A percentile compares a stretch with the other conserved stretches of the same genome.
These are phyloP conservation scores for Hypotaenidia philippensis DNA, from an alignment of 2,797 vertebrate species.

Conservation along the genomic window DNA sequence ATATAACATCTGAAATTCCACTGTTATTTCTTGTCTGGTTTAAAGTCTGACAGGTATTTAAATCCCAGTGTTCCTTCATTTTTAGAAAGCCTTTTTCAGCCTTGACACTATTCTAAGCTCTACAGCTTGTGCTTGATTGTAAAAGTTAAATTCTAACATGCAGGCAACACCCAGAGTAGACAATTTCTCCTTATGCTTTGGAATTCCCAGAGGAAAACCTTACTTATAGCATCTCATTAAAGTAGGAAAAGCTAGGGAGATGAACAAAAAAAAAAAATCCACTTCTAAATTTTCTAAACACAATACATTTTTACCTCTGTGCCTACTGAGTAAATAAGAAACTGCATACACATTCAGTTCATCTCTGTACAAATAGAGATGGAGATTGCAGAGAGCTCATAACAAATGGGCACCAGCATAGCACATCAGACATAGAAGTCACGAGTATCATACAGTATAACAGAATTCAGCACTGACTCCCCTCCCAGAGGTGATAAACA, in stretches of 20 bases:
- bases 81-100: neutral
- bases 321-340: neutral
- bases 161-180: neutral
- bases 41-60: neutral
- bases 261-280: neutral
- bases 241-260: neutral
- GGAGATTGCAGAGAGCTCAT: neutral
- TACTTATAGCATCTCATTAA: neutral
- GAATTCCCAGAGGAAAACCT: neutral
- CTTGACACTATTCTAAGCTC: neutral
- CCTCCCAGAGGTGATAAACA: too few species aligned
- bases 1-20: neutral
- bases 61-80: neutral
- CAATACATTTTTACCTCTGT: neutral
- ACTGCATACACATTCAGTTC: neutral
- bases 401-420: neutral
- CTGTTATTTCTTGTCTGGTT: neutral
- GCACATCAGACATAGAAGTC: too few species aligned
- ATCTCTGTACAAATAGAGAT: neutral
- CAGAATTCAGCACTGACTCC: too few species aligned
- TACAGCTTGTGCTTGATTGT: neutral
- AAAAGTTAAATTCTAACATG: neutral
- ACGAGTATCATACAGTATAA: too few species aligned
- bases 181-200: neutral
- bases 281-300: neutral